Percentiles rank a stretch among this genome's conserved stretches.
These are phyloP conservation scores for Anadara kagoshimensis DNA, from an alignment of 1,140 invertebrate species.

Conservation along the genomic window DNA sequence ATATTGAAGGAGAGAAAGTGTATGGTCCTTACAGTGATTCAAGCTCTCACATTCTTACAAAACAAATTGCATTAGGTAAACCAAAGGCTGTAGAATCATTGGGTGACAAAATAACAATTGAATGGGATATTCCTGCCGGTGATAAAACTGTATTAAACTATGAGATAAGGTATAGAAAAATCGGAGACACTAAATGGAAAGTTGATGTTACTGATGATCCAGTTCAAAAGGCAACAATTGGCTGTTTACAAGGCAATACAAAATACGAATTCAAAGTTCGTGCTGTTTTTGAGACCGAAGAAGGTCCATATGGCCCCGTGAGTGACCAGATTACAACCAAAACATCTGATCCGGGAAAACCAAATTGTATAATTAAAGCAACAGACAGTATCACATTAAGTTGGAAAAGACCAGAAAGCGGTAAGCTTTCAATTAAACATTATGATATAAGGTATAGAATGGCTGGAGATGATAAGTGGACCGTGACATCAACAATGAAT, in stretches of 20 bases:
- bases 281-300: not conserved
- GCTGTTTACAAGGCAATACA: not conserved
- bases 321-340: not conserved
- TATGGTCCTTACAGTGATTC: too few relatives aligned
- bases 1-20: too few relatives aligned
- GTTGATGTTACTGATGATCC: not conserved
- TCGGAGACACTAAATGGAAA: not conserved
- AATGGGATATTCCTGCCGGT: not conserved
- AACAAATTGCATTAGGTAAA: not conserved
- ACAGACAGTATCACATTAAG: too few relatives aligned
- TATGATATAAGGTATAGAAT: too few relatives aligned
- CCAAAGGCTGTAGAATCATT: not conserved
- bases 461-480: too few relatives aligned
- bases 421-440: too few relatives aligned
- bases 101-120: not conserved
- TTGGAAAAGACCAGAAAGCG: too few relatives aligned
- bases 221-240: not conserved
- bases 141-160: not conserved
- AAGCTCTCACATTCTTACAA: too few relatives aligned
- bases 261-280: slow-evolving; percentile 23
- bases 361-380: too few relatives aligned
- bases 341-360: too few relatives aligned
- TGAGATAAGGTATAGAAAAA: not conserved
- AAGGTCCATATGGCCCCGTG: not conserved
- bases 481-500: too few relatives aligned